These are phyloP conservation scores for Tiphia femorata DNA, from an alignment of 2,888 invertebrate species.

Conservation along the genomic window DNA sequence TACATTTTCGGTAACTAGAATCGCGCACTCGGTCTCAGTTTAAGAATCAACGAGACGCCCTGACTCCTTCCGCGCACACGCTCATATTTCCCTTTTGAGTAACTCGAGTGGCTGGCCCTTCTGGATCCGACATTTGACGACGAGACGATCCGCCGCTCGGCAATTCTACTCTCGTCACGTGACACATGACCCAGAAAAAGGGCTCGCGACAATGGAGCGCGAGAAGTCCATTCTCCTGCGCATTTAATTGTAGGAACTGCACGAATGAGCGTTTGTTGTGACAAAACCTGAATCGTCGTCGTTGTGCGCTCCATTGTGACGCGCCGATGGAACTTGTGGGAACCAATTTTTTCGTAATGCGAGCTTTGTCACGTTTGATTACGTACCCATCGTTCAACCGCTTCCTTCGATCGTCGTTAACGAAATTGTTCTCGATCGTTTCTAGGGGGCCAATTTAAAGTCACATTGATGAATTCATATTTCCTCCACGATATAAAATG, in stretches of 20 bases:
- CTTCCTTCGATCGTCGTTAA: no score
- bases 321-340: slow-evolving; percentile 32
- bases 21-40: no score
- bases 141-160: slow-evolving; percentile 35
- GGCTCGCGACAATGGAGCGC: slow-evolving; percentile 28
- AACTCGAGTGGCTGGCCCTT: slow-evolving; percentile 45
- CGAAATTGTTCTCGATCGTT: no score
- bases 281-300: slow-evolving; percentile 28
- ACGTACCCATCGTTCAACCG: neutral
- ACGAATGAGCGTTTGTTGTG: slow-evolving; percentile 16
- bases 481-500: no score
- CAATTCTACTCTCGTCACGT: slow-evolving; percentile 41
- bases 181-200: slow-evolving; percentile 25
- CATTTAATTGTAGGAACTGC: slow-evolving; percentile 35
- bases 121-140: slow-evolving; percentile 51
- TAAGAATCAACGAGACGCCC: neutral
- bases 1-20: neutral
- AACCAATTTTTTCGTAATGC: slow-evolving; percentile 7
- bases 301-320: slow-evolving; percentile 14
- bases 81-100: slow-evolving; percentile 48
- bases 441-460: no score
- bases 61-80: neutral
- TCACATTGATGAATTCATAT: no score
- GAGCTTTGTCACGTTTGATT: neutral
- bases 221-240: slow-evolving; percentile 4